These are phyloP conservation scores for Anoplolepis gracilipes DNA, from an alignment of 1,140 invertebrate species.

Conservation along the genomic window DNA sequence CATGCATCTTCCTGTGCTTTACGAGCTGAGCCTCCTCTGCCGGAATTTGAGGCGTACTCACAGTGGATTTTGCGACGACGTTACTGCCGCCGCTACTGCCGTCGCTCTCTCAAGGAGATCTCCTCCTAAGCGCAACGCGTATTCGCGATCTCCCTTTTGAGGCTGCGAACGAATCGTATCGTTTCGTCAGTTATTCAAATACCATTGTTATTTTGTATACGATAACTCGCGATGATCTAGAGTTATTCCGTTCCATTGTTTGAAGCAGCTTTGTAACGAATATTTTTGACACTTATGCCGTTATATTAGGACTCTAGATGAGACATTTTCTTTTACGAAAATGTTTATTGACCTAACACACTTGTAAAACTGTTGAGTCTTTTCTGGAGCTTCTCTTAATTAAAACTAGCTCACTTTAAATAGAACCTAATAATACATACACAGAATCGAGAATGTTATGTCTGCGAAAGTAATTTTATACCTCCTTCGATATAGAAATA, in stretches of 20 bases:
- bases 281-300: not conserved
- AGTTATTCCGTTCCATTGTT: not conserved
- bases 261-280: not conserved
- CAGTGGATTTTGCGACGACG: slow-evolving; percentile 82
- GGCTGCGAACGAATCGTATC: slow-evolving; percentile 59
- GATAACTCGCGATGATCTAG: not conserved
- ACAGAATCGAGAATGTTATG: not conserved
- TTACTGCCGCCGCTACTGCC: slow-evolving; percentile 64
- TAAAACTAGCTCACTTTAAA: not conserved
- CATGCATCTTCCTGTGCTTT: slow-evolving; percentile 86
- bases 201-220: not conserved
- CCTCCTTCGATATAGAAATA: slow-evolving; percentile 30
- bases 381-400: not conserved
- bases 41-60: slow-evolving; percentile 85
- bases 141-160: slow-evolving; percentile 50
- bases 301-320: not conserved
- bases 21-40: slow-evolving; percentile 85
- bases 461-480: slow-evolving; percentile 8
- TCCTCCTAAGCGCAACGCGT: slow-evolving; percentile 29
- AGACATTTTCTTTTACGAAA: not conserved
- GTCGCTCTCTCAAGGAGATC: slow-evolving; percentile 58
- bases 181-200: slow-evolving; percentile 56
- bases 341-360: not conserved
- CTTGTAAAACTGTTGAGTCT: not conserved
- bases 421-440: not conserved